Conservation (phyloP, 2,797 vertebrate genomes). For the Scleropages formosus region DNA sequence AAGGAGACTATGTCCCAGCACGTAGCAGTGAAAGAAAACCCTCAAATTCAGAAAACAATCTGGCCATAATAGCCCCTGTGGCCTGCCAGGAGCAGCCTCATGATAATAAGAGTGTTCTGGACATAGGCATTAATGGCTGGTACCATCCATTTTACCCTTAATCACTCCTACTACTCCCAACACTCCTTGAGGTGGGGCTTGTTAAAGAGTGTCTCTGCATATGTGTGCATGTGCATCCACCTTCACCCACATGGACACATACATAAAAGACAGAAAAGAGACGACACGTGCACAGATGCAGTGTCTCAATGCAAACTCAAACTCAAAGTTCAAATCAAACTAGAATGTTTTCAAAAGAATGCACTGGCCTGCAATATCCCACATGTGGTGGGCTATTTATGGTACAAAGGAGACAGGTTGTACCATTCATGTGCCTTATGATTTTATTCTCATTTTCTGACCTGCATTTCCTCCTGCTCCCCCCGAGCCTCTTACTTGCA, state of each 20-base stretch:
- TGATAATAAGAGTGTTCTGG: not conserved
- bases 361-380: not conserved
- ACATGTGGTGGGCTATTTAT: not conserved
- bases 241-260: too few relatives aligned
- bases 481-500: not conserved
- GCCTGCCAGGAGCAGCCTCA: not conserved
- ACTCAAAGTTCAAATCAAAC: not conserved
- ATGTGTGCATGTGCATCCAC: not conserved
- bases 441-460: not conserved
- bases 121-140: not conserved
- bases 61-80: not conserved
- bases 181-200: too few relatives aligned
- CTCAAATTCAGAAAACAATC: not conserved
- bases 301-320: not conserved
- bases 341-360: not conserved
- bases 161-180: not conserved
- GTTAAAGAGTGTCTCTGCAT: not conserved
- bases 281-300: not conserved
- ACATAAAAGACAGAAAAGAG: too few relatives aligned
- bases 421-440: not conserved
- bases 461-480: not conserved
- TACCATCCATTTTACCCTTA: not conserved
- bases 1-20: constrained; percentile 2
- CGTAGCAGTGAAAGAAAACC: not conserved
- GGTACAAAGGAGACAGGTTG: not conserved